Base-by-base conservation (phyloP, 1,140 invertebrate species). In the Eriosoma lanigerum region DNA sequence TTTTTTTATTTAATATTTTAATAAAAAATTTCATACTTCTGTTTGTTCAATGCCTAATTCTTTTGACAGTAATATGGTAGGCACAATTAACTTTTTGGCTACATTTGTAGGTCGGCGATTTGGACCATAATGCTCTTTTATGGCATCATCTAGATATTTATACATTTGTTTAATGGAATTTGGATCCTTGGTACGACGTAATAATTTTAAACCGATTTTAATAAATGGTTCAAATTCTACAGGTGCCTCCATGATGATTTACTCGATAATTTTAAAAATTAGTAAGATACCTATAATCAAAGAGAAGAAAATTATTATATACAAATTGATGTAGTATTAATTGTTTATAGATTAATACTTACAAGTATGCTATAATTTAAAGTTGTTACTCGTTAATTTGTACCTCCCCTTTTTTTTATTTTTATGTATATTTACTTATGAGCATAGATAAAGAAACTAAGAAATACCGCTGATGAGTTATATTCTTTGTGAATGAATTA, bases 21-120 rank as follows among this genome's bases (percentile, higher is more conserved):
- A 46, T 70, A 0, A 58, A 19, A 44, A 19, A 21, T 70, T 3
- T 32, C 52, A 21, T 48, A 78, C 75, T 1, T 78, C 75, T 6
- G 26, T 4, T 48, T 62, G 75, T 46, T 78, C 75, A 46, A 60
- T 78, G 8, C 75, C 75, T 24, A 78, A 32, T 19, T 78, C 75
- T 78, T 78, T 78, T 10, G 75, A 60, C 24, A 78, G 32, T 3
- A 78, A 21, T 5, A 38, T 21, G 3, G 75, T 62, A 12, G 75
- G 75, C 9, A 78, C 24, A 12, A 56, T 0, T 44, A 78, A 10
- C 26, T 46, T 78, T 78, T 78, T 78, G 8, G 75, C 75, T 26
- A 38, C 75, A n/a, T 78, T 78, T n/a, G 56, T 29, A 0, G 75
- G 75, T 0, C 44, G 54, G 4, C 75, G 75, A 19, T 5, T 60